These are phyloP conservation scores for Drosophila watanabei DNA, from an alignment of 1,140 invertebrate genomes.

Conservation along the genomic window DNA sequence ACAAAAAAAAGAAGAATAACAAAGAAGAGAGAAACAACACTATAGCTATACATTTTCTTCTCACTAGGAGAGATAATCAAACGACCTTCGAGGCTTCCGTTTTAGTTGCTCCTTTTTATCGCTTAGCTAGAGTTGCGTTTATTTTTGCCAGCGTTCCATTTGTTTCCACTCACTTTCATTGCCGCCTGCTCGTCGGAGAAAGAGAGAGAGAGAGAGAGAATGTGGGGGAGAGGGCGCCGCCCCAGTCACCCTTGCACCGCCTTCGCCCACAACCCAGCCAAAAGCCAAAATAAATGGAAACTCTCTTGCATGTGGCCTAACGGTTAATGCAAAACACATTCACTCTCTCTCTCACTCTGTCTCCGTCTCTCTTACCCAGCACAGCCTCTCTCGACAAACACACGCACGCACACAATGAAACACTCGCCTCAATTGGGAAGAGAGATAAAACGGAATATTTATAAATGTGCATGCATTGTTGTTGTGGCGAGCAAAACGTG, in stretches of 20 bases:
- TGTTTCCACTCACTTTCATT: conserved; percentile 31
- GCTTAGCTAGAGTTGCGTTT: conserved; percentile 30
- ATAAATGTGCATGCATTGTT: conserved; percentile 57
- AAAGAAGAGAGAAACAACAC: conserved; percentile 1
- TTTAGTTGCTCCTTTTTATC: conserved; percentile 31
- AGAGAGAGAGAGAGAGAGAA: neutral
- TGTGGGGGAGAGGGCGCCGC: neutral
- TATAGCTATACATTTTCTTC: conserved; percentile 20
- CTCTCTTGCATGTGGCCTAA: conserved; percentile 40
- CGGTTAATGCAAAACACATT: conserved; percentile 24
- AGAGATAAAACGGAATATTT: conserved; percentile 33
- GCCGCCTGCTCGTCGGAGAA: conserved; percentile 27
- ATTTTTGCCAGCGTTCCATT: conserved; percentile 19
- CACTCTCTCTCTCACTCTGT: neutral
- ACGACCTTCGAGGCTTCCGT: conserved; percentile 25
- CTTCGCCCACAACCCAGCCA: neutral
- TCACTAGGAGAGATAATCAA: conserved; percentile 40
- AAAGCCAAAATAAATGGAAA: conserved; percentile 21
- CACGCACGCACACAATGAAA: conserved; percentile 13
- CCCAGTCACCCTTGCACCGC: neutral
- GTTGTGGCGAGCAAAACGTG: conserved; percentile 46
- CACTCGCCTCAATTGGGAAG: conserved; percentile 21
- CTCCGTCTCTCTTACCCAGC: neutral
- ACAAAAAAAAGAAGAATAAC: conserved; percentile 6
- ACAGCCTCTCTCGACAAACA: conserved; percentile 19